These are phyloP conservation scores for Phytoseiulus persimilis DNA, from an alignment of 2,888 invertebrate species.

Conservation along the genomic window DNA sequence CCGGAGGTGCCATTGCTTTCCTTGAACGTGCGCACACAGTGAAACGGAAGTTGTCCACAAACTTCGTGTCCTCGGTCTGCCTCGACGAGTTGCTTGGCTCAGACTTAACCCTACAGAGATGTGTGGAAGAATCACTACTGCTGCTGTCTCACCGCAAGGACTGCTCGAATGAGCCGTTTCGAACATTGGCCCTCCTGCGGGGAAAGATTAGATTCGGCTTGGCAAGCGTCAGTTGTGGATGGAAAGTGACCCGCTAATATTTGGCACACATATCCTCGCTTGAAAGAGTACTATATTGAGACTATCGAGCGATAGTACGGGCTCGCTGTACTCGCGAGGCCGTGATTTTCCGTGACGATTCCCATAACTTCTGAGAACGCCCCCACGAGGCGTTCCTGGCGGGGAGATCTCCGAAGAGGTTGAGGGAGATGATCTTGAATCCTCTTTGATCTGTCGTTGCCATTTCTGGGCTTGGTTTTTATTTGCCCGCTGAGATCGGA, in stretches of 20 bases:
- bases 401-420: too few species aligned
- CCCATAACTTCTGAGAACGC: too few species aligned
- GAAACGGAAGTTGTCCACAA: neutral
- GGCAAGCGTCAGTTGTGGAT: neutral
- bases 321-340: neutral
- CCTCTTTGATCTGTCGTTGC: too few species aligned
- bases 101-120: too few species aligned
- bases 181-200: neutral
- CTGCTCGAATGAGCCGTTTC: neutral
- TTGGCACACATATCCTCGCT: neutral
- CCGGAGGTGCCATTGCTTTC: neutral
- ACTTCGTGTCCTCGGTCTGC: neutral
- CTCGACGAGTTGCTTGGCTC: too few species aligned
- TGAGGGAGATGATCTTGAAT: too few species aligned
- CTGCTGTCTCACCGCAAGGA: neutral
- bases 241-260: neutral
- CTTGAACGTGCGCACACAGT: neutral
- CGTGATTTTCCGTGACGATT: neutral
- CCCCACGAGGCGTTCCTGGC: too few species aligned
- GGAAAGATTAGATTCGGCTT: neutral
- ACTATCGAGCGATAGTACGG: neutral
- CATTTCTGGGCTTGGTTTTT: too few species aligned
- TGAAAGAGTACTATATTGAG: neutral
- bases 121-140: too few species aligned
- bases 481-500: too few species aligned